Base-by-base conservation (phyloP, 2,888 invertebrate species). In the Hydropsyche betteni region DNA sequence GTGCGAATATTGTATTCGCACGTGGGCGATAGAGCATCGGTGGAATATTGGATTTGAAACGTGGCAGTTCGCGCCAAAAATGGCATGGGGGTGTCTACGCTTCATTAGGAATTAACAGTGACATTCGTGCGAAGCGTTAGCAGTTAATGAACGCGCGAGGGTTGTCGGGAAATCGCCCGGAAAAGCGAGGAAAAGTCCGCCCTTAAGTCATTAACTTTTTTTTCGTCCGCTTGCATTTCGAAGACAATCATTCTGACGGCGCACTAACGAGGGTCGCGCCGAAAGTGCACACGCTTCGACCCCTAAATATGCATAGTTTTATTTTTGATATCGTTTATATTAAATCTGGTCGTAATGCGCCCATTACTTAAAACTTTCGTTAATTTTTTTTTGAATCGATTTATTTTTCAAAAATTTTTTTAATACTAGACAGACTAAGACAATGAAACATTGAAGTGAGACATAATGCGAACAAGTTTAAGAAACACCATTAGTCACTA, bases 61-160 rank as follows among this genome's bases (percentile, higher is more conserved):
- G 2, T 1, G 2, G 24, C 24, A 24, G 38, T 34, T 10, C 10
- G 34, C 44, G 50, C 69, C 69, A 58, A 72, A 72, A 72, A 72
- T 12, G 38, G 12, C 61, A 5, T 24, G 8, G 34, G 44, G 24
- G 44, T 4, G 72, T 14, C 58, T 58, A 38, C 72, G 58, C 72
- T 72, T 58, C 72, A 72, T 72, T 72, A 72, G 58, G 72, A 58
- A 72, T 72, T 72, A 72, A 72, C 72, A 58, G 58, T 71, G 55
- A 71, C 71, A 71, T 71, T 71, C 55, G 69, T 53, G 70, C 70
- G 33, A 70, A 70, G 44, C n/a, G 70, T 53, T 34, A 34, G 58
- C 72, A 38, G 72, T 72, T 72, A 72, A 72, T 58, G 72, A 72
- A 72, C 8, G 72, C 36, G 34, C 34, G 24, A 16, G 16, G 61